These are phyloP conservation scores for Thunnus maccoyii DNA, from an alignment of 2,113 vertebrate genomes.

Conservation along the genomic window DNA sequence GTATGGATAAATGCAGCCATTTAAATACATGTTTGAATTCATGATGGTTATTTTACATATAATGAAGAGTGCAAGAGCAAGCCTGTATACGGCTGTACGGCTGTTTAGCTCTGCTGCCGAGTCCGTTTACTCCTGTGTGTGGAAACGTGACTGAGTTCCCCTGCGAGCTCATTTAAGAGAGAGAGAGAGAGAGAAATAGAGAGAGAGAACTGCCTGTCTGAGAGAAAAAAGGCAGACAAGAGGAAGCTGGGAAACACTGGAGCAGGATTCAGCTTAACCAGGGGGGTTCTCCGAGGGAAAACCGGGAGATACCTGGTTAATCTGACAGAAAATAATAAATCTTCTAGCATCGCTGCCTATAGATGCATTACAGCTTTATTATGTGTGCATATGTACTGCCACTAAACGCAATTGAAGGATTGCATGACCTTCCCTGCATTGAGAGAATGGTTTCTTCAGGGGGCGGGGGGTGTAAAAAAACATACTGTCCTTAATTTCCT, in stretches of 20 bases:
- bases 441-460: no score
- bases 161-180: constrained; percentile 76
- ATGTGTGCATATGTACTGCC: background rate
- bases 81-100: background rate
- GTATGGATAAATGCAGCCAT: constrained; percentile 25
- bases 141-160: constrained; percentile 66
- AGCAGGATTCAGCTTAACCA: constrained; percentile 30
- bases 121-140: constrained; percentile 47
- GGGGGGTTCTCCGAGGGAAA: constrained; percentile 52
- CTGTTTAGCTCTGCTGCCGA: constrained; percentile 37
- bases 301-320: constrained; percentile 58
- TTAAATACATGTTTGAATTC: constrained; percentile 51
- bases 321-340: constrained; percentile 21
- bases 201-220: constrained; percentile 33
- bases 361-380: background rate
- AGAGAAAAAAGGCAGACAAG: constrained; percentile 37
- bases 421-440: background rate
- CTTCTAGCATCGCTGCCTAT: background rate
- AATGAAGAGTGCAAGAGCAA: constrained; percentile 24
- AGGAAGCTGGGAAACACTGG: constrained; percentile 64
- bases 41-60: constrained; percentile 18
- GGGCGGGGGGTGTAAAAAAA: background rate
- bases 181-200: constrained; percentile 4
- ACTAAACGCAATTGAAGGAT: background rate
- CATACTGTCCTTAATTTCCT: background rate